phyloP scores from a whole-genome alignment of 2,888 invertebrate species.

The Chloroclystis v-ata region DNA sequence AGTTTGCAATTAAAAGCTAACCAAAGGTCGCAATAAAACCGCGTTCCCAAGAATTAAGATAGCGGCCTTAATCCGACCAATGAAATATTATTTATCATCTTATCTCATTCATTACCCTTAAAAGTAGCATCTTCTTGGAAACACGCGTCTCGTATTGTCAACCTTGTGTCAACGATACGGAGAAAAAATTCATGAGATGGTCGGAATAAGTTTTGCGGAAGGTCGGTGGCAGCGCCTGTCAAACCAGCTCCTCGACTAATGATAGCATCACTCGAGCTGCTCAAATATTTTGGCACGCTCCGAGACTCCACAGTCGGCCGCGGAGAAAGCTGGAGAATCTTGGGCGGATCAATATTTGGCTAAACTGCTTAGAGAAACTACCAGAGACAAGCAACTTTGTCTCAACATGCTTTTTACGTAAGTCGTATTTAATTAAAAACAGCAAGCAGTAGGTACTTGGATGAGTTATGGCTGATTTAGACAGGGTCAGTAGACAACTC shows the following conservation, averaged over 20 bases:
- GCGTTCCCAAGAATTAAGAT: slow-evolving; percentile 26
- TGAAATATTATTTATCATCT: slow-evolving; percentile 46
- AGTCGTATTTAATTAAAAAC: too few species aligned
- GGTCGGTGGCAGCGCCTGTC: slow-evolving; percentile 27
- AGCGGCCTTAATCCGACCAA: slow-evolving; percentile 33
- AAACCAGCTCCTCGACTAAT: slow-evolving; percentile 27
- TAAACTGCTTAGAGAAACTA: too few species aligned
- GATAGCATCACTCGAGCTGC: slow-evolving; percentile 29
- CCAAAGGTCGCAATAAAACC: slow-evolving; percentile 24
- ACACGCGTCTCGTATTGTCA: slow-evolving; percentile 47
- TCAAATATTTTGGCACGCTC: slow-evolving; percentile 25
- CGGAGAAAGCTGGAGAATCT: neutral
- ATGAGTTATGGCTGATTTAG: too few species aligned
- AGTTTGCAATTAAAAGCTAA: neutral
- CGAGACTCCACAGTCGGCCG: neutral
- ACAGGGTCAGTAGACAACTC: too few species aligned
- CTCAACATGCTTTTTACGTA: too few species aligned
- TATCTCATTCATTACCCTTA: slow-evolving; percentile 45
- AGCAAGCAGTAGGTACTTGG: too few species aligned
- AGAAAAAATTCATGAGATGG: slow-evolving; percentile 50
- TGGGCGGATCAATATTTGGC: too few species aligned
- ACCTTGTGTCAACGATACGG: slow-evolving; percentile 43
- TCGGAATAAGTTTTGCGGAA: slow-evolving; percentile 40
- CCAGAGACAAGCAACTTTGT: too few species aligned
- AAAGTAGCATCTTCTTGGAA: slow-evolving; percentile 42